Percentiles rank a stretch among this genome's conserved stretches.
Evolutionary conservation across 37 sponge, comb jelly and placozoan genomes (phyloP).

Genomic region (Haliclona indistincta): DNA sequence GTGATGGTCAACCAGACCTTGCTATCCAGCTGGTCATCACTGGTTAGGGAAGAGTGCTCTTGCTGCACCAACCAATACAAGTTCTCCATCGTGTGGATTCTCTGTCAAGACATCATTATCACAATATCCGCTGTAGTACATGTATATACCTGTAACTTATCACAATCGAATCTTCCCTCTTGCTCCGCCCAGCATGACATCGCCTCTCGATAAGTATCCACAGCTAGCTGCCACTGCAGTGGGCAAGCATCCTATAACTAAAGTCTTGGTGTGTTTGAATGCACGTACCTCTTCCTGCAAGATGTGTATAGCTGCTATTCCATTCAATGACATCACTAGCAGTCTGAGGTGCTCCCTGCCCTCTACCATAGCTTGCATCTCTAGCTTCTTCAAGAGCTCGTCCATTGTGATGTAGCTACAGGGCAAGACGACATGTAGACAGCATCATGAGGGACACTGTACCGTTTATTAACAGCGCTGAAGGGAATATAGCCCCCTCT

Average conservation of each 20-base stretch:
- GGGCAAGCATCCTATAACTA: neutral
- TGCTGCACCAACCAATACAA: slow-evolving; percentile 50
- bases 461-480: neutral
- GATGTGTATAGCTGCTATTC: slow-evolving; percentile 59
- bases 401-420: slow-evolving; percentile 71
- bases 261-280: neutral
- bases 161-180: slow-evolving; percentile 48
- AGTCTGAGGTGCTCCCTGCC: slow-evolving; percentile 56
- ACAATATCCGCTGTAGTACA: neutral
- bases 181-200: slow-evolving; percentile 69
- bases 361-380: slow-evolving; percentile 54
- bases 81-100: slow-evolving; percentile 85
- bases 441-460: neutral
- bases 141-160: slow-evolving; percentile 45
- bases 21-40: slow-evolving; percentile 30
- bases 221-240: slow-evolving; percentile 35
- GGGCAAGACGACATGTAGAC: neutral
- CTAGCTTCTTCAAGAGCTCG: slow-evolving; percentile 60
- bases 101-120: slow-evolving; percentile 20
- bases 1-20: slow-evolving; percentile 16
- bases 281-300: slow-evolving; percentile 42
- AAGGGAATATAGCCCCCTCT: slow-evolving; percentile 29
- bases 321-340: slow-evolving; percentile 70
- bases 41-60: neutral
- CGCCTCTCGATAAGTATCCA: slow-evolving; percentile 57